phyloP scores from a whole-genome alignment of 2,797 vertebrate genomes.

The Lepidocolaptes lacrymiger region DNA sequence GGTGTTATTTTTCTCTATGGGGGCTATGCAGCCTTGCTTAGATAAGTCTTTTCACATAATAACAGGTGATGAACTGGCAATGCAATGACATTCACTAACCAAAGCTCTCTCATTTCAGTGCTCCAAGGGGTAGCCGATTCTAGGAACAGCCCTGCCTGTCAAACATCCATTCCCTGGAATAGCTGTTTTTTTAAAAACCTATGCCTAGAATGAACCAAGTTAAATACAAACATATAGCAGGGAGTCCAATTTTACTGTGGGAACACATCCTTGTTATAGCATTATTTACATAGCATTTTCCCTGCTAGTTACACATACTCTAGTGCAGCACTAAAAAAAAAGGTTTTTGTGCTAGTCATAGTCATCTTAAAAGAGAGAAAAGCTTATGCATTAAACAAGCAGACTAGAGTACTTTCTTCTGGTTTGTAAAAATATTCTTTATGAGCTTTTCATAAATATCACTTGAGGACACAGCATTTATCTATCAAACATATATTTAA shows the following conservation, averaged over 20 bases:
- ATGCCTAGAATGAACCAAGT: slow-evolving; percentile 1
- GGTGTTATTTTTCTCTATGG: slow-evolving; percentile 39
- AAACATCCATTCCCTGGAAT: not conserved
- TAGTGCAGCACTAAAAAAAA: not conserved
- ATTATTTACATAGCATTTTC: slow-evolving; percentile 51
- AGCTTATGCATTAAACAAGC: slow-evolving; percentile 5
- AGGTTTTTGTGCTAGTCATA: not conserved
- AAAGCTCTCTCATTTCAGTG: slow-evolving; percentile 36
- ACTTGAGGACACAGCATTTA: not conserved
- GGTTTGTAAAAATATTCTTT: not conserved
- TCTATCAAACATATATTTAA: not conserved
- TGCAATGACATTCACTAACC: slow-evolving; percentile 18
- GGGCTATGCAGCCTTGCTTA: not conserved
- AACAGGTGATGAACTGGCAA: slow-evolving; percentile 45
- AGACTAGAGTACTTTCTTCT: not conserved
- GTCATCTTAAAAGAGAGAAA: not conserved
- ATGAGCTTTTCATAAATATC: not conserved
- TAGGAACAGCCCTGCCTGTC: not conserved
- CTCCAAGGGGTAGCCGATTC: slow-evolving; percentile 40
- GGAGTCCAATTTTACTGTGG: slow-evolving; percentile 38
- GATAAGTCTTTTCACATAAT: not conserved
- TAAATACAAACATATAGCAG: slow-evolving; percentile 49
- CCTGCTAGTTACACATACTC: not conserved
- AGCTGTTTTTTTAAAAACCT: slow-evolving; percentile 6
- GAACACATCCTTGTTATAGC: not conserved